These are phyloP conservation scores for Lordiphosa andalusiaca DNA, from an alignment of 2,888 invertebrate species.

Conservation along the genomic window DNA sequence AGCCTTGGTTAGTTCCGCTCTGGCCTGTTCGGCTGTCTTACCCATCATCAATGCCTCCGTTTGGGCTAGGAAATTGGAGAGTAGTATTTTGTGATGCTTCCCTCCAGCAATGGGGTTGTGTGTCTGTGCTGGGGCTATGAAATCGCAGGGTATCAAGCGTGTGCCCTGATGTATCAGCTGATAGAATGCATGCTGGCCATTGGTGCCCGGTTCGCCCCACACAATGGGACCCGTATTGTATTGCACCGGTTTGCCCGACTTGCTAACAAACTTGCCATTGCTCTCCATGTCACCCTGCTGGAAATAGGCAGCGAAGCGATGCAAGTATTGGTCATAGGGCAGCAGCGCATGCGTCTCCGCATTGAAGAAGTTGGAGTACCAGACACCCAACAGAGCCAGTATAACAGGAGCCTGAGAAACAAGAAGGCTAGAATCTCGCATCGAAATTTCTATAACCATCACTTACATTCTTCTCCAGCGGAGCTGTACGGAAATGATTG, in stretches of 20 bases:
- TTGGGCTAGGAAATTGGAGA: conserved; percentile 99
- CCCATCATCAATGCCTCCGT: conserved; percentile 98
- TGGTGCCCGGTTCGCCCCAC: conserved; percentile 98
- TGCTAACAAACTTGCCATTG: conserved; percentile 96
- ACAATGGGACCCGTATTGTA: conserved; percentile 81
- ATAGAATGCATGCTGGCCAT: conserved; percentile 99
- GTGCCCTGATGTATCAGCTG: conserved; percentile 96
- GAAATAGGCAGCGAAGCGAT: conserved; percentile 99
- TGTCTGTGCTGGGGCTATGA: conserved; percentile 94
- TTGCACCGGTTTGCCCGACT: conserved; percentile 81
- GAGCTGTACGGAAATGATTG: conserved; percentile 92
- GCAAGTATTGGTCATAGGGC: conserved; percentile 99
- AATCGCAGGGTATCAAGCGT: conserved; percentile 96
- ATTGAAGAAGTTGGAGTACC: conserved; percentile 97
- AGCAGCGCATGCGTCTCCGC: conserved; percentile 97
- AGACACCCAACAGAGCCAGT: conserved; percentile 93
- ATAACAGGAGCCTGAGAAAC: conserved; percentile 91
- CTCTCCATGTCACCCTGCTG: conserved; percentile 99
- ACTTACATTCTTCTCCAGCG: conserved; percentile 93
- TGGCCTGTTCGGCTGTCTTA: conserved; percentile 83
- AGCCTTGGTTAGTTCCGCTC: conserved; percentile 88
- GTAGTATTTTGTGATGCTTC: conserved; percentile 94
- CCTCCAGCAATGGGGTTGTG: conserved; percentile 92
- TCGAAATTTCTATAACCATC: not conserved
- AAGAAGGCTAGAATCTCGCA: conserved; percentile 22